phyloP scores from a whole-genome alignment of 2,888 invertebrate genomes.

The Synanthedon tipuliformis region DNA sequence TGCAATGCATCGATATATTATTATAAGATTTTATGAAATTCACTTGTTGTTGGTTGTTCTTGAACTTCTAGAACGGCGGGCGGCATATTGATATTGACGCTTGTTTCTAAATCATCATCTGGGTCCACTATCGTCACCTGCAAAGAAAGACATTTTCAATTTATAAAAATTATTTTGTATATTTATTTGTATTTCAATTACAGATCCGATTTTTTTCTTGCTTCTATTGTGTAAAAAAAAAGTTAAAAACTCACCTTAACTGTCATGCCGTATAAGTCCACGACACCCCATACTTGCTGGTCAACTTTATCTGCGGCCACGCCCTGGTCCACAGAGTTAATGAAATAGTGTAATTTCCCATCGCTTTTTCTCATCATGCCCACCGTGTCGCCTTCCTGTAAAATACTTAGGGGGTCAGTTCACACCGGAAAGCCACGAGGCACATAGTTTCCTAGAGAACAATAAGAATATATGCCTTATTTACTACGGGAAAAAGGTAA shows the following conservation, averaged over 20 bases:
- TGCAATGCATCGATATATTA: conserved; percentile 6
- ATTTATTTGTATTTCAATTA: no score
- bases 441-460: no score
- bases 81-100: conserved; percentile 19
- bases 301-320: conserved; percentile 88
- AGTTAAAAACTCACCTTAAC: conserved; percentile 56
- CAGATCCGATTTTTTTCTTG: no score
- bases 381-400: conserved; percentile 88
- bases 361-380: conserved; percentile 89
- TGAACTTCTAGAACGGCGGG: conserved; percentile 20
- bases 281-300: conserved; percentile 89
- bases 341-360: conserved; percentile 91
- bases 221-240: no score
- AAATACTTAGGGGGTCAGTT: conserved; percentile 2
- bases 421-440: no score
- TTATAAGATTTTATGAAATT: conserved; percentile 8
- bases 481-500: neutral
- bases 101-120: conserved; percentile 83
- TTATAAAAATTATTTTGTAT: no score
- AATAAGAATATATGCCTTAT: neutral
- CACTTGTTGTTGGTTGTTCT: conserved; percentile 43
- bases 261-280: conserved; percentile 95
- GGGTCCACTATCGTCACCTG: conserved; percentile 87
- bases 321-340: conserved; percentile 93
- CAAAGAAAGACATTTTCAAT: conserved; percentile 3